A percentile compares a stretch with the other conserved stretches of the same genome.
phyloP scores from a whole-genome alignment of 2,888 invertebrate genomes.

The Thymelicus acteon region DNA sequence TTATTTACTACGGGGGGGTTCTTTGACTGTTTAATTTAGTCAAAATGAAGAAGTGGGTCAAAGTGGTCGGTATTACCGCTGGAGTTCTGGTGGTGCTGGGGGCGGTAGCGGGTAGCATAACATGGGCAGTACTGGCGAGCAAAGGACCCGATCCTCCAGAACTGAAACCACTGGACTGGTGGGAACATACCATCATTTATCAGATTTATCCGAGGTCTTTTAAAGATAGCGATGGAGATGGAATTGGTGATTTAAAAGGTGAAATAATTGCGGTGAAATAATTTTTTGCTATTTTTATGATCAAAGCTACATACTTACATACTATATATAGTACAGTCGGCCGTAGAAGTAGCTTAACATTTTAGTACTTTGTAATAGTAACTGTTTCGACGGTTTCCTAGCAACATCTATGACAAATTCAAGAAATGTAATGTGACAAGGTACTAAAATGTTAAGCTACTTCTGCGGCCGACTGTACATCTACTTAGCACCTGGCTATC shows the following conservation, averaged over 20 bases:
- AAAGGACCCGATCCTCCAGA: slow-evolving; percentile 52
- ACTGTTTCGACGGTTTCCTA: no score
- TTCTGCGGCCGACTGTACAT: no score
- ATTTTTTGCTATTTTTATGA: no score
- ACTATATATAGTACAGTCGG: no score
- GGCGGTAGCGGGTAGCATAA: slow-evolving; percentile 55
- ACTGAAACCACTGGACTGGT: slow-evolving; percentile 88
- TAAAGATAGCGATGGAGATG: slow-evolving; percentile 92
- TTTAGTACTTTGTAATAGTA: no score
- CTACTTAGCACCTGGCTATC: no score
- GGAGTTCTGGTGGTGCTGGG: slow-evolving; percentile 15
- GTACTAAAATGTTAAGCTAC: no score
- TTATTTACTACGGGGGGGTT: background rate
- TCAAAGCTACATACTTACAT: no score
- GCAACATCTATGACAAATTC: no score
- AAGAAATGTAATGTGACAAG: no score
- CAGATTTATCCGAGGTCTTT: slow-evolving; percentile 95
- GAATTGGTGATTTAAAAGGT: slow-evolving; percentile 93
- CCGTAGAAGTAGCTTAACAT: no score
- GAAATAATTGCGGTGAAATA: no score
- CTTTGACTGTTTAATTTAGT: background rate
- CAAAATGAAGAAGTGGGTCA: slow-evolving; percentile 32
- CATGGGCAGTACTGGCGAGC: slow-evolving; percentile 65
- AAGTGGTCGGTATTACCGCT: slow-evolving; percentile 16
- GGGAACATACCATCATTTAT: slow-evolving; percentile 92